Base-by-base conservation (phyloP, 2,888 invertebrate species). In the Lasioglossum figueresi region DNA sequence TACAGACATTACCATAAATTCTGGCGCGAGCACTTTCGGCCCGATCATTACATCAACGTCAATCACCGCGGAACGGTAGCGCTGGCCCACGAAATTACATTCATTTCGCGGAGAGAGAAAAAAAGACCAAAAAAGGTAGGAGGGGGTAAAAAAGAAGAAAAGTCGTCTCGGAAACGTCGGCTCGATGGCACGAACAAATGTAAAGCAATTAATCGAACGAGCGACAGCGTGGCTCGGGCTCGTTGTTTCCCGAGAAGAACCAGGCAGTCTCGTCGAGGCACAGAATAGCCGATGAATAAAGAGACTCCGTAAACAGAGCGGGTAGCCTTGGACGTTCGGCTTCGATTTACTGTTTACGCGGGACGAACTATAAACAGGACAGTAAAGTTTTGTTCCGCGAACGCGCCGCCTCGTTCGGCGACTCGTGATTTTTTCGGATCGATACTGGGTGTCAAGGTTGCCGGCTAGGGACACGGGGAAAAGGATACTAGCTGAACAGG, bases 371-470 rank as follows among this genome's bases (percentile, higher is more conserved):
- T 73, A 80, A 70, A 76, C 27, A 72, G 43, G 34, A 31, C n/a
- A 48, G 79, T 74, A 66, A 79, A 79, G 73, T 79, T 79, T 74
- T 12, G 27, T 45, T 37, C 43, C 52, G 34, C 63, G 73, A 23
- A 34, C 23, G 19, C 10, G 19, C 23, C 23, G 34, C 34, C 23
- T 14, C n/a, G 56, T 78, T 48, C 70, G 74, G 68, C 27, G 74
- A 77, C 77, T 71, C 45, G 70, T 63, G 80, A 71, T 68, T 76
- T 68, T 66, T 43, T 27, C 52, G 34, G 84, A 80, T 83, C 84
- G 83, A 80, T 84, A 52, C 48, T 23, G 37, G 40, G 63, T 80
- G 85, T 85, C 85, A 85, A 85, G 85, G 85, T 85, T 80, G 79
- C 75, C 75, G 16, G 34, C 66, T 68, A 37, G 66, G 66, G 10